Evolutionary conservation across 2,113 vertebrate genomes (phyloP).

Genomic region (Brienomyrus longianalis): DNA sequence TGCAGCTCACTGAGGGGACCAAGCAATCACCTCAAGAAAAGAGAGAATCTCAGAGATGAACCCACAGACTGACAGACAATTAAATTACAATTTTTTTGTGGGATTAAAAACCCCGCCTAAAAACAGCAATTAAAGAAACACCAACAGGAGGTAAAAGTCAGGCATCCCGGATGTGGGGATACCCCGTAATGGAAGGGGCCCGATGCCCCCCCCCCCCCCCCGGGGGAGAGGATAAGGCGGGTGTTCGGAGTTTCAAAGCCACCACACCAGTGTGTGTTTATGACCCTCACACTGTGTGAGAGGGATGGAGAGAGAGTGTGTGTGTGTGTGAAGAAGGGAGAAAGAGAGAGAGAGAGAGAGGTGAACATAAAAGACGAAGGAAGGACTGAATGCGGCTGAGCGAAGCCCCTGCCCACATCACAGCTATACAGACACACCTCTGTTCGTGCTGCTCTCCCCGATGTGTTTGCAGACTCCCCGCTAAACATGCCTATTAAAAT

Average conservation of each 20-base stretch:
- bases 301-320: neutral
- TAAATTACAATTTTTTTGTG: slow-evolving; percentile 2
- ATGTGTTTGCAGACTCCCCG: neutral
- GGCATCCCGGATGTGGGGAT: neutral
- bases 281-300: neutral
- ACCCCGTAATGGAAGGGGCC: neutral
- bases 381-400: neutral
- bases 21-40: neutral
- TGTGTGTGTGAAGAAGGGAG: neutral
- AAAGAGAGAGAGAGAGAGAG: neutral
- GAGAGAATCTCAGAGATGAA: neutral
- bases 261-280: neutral
- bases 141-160: neutral
- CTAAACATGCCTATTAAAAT: slow-evolving; percentile 10
- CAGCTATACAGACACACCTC: neutral
- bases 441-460: neutral
- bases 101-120: neutral
- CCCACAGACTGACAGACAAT: neutral
- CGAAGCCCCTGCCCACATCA: neutral
- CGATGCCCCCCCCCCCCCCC: neutral
- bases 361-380: neutral
- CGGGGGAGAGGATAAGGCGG: neutral
- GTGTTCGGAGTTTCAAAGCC: neutral
- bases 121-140: neutral
- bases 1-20: too few species aligned